These are phyloP conservation scores for Silurus lanzhouensis DNA, from an alignment of 2,797 vertebrate species.

Conservation along the genomic window DNA sequence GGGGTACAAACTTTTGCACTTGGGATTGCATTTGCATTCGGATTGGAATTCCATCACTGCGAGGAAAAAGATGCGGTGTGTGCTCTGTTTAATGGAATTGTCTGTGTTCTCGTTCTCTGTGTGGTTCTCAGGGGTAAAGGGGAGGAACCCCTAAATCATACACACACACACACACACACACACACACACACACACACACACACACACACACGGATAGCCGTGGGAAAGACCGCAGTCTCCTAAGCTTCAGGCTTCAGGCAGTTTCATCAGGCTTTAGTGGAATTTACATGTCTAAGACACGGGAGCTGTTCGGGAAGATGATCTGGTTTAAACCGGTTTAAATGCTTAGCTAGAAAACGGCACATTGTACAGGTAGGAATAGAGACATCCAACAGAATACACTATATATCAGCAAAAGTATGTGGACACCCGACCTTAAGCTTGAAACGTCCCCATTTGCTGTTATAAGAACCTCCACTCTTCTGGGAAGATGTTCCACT, in stretches of 20 bases:
- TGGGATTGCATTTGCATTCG: neutral
- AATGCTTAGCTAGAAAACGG: constrained; percentile 38
- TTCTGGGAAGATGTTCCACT: no score
- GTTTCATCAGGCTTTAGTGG: constrained; percentile 51
- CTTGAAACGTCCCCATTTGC: no score
- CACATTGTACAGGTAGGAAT: constrained; percentile 2
- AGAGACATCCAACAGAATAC: neutral
- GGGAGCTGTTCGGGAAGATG: constrained; percentile 53
- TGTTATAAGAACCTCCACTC: no score
- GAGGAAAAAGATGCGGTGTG: constrained; percentile 4
- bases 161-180: neutral
- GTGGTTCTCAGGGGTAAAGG: neutral
- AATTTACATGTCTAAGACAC: constrained; percentile 64
- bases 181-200: constrained; percentile 19
- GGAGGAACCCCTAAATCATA: constrained; percentile 24
- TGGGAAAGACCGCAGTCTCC: constrained; percentile 55
- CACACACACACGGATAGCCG: neutral
- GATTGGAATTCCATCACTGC: neutral
- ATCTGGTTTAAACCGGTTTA: constrained; percentile 53
- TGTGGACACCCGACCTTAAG: no score
- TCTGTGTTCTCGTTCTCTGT: neutral
- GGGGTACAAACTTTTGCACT: neutral
- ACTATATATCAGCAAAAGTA: no score
- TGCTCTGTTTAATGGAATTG: neutral
- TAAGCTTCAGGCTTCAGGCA: constrained; percentile 36